Evolutionary conservation across 92 coral and sea anemone species (phyloP).

Genomic region (Porites cylindrica): DNA sequence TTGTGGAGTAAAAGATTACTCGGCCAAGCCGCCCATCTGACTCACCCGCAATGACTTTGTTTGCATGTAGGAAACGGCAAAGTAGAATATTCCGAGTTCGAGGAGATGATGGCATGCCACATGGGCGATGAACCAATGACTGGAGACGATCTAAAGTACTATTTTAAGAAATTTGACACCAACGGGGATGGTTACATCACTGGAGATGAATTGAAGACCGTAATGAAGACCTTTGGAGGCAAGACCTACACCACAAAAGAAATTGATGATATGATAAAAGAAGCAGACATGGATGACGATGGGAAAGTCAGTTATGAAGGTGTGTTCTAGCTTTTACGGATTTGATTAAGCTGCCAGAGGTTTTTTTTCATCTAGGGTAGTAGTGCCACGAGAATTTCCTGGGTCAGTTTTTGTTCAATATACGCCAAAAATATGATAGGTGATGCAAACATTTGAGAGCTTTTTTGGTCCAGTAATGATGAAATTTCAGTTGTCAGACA

Average conservation of each 20-base stretch:
- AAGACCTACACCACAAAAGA: constrained; percentile 54
- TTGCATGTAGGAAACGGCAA: constrained; percentile 73
- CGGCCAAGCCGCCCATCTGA: no score
- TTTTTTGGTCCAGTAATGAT: no score
- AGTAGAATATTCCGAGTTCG: constrained; percentile 81
- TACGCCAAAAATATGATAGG: no score
- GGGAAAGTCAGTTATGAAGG: constrained; percentile 87
- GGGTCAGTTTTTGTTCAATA: no score
- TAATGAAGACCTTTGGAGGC: constrained; percentile 75
- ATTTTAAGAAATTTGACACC: constrained; percentile 73
- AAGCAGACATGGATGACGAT: constrained; percentile 75
- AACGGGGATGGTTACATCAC: constrained; percentile 82
- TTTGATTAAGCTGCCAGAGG: no score
- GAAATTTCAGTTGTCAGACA: no score
- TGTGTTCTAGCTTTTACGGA: not conserved
- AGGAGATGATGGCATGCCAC: constrained; percentile 88
- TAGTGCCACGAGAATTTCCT: no score
- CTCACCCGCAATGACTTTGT: not conserved
- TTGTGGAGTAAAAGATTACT: no score
- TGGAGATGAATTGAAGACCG: constrained; percentile 73
- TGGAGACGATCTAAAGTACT: constrained; percentile 58
- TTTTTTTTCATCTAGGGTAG: no score
- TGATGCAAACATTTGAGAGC: no score
- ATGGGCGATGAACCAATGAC: constrained; percentile 60
- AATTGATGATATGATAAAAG: constrained; percentile 75